Base-by-base conservation (phyloP, 2,797 vertebrate genomes). In the Thamnophis elegans region DNA sequence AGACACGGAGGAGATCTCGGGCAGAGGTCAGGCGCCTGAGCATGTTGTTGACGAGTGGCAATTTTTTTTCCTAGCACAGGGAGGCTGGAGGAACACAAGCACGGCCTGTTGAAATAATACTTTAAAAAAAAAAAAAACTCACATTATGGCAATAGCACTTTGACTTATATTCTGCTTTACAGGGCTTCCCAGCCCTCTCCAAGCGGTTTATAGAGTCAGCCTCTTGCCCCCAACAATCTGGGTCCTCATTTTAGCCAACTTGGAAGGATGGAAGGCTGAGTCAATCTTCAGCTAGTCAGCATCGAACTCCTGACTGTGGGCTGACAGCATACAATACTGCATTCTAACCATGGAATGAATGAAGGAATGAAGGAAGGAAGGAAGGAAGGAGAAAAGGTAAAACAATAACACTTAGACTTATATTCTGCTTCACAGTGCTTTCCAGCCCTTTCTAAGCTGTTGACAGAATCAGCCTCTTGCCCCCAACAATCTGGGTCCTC, bases 401-500 rank as follows among this genome's bases (percentile, higher is more conserved):
- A 56, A 65, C n/a, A 68, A 8, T 2, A 68, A 5, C 4, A 6
- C 62, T 14, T 6, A 14, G n/a, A n/a, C n/a, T n/a, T n/a, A n/a
- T 65, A 14, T 14, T 1, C 28, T 22, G 3, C 59, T 60, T 60
- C 1, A 6, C 7, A 0, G 25, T 5, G 62, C 4, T n/a, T 14
- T 14, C 2, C 12, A n/a, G 26, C 0, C 0, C 62, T 32, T 28
- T 65, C 28, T 14, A 2, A n/a, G 62, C 0, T 0, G 12, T 65
- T 65, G n/a, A n/a, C 12, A 65, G 25, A 60, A 4, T 65, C 62
- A n/a, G 12, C 12, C 4, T 65, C 6, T n/a, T 13, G 11, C 12
- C 28, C 26, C 60, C 26, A 4, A n/a, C 4, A 13, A 65, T n/a
- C 60, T 28, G 60, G 60, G 0, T 13, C 60, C 60, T 62, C 60